A percentile compares a stretch with the other conserved stretches of the same genome.
phyloP scores from a whole-genome alignment of 2,888 invertebrate genomes.

The Phyllotreta striolata region DNA sequence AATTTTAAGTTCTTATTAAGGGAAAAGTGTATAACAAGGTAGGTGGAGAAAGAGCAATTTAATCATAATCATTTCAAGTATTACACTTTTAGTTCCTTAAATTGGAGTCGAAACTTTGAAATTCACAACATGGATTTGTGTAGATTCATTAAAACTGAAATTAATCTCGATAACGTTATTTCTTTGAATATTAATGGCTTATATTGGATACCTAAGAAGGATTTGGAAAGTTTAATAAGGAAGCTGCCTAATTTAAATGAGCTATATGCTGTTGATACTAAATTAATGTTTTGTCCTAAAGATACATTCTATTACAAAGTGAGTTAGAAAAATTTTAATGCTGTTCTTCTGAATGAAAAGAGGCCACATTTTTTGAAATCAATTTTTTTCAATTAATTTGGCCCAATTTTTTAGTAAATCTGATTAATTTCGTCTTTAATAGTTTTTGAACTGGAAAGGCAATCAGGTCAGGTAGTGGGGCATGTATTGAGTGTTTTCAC shows the following conservation, averaged over 20 bases:
- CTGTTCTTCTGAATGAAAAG: too few species aligned
- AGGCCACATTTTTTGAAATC: too few species aligned
- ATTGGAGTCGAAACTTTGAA: slow-evolving; percentile 34
- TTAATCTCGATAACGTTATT: slow-evolving; percentile 31
- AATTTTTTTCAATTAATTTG: too few species aligned
- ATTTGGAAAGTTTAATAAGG: slow-evolving; percentile 33
- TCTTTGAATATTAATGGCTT: slow-evolving; percentile 37
- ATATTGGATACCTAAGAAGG: slow-evolving; percentile 37
- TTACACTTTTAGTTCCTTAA: slow-evolving; percentile 25
- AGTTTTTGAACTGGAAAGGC: too few species aligned
- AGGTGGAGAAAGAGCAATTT: slow-evolving; percentile 1
- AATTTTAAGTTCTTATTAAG: slow-evolving; percentile 25
- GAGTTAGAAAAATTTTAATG: too few species aligned
- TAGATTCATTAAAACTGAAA: slow-evolving; percentile 30
- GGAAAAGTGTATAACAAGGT: slow-evolving; percentile 29
- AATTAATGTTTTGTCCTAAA: slow-evolving; percentile 9
- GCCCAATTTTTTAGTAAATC: too few species aligned
- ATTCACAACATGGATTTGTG: slow-evolving; percentile 31
- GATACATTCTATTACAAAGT: too few species aligned
- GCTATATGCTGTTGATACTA: slow-evolving; percentile 38
- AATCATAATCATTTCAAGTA: too few species aligned
- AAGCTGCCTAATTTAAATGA: slow-evolving; percentile 35
- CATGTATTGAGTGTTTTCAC: too few species aligned
- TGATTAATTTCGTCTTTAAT: too few species aligned
- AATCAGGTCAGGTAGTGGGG: too few species aligned